Percentiles rank a stretch among this genome's conserved stretches.
Conservation (phyloP, 2,888 invertebrate species). For the Pedicia rivosa region DNA sequence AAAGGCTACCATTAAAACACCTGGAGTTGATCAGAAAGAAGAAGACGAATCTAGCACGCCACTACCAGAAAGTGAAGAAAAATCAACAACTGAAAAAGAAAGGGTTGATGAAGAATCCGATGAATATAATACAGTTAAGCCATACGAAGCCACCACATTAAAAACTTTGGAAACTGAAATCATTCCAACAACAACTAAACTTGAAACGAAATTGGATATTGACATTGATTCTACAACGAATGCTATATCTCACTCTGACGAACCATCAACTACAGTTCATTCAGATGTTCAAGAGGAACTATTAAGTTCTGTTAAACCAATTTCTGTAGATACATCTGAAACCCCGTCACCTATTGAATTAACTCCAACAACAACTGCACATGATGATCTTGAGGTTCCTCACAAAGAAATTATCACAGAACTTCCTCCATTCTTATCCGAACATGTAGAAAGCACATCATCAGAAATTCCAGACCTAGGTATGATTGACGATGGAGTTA, state of each 20-base stretch:
- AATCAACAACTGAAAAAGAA: slow-evolving; percentile 4
- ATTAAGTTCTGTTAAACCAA: too few relatives aligned
- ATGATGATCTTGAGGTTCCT: slow-evolving; percentile 8
- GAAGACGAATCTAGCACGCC: not conserved
- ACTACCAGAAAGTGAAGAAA: slow-evolving; percentile 5
- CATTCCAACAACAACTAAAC: not conserved
- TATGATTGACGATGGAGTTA: not conserved
- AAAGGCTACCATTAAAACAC: slow-evolving; percentile 7
- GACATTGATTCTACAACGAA: not conserved
- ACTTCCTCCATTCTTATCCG: slow-evolving; percentile 4
- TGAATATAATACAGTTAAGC: slow-evolving; percentile 3
- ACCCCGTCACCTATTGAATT: slow-evolving; percentile 7
- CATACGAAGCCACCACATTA: slow-evolving; percentile 10
- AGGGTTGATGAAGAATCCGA: not conserved
- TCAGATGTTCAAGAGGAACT: slow-evolving; percentile 1
- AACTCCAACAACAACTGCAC: slow-evolving; percentile 9
- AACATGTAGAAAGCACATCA: too few relatives aligned
- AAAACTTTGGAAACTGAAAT: slow-evolving; percentile 11
- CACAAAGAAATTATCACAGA: slow-evolving; percentile 13
- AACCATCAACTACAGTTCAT: not conserved
- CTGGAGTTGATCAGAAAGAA: slow-evolving; percentile 5
- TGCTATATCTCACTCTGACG: not conserved
- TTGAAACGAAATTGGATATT: not conserved
- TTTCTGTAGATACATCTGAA: too few relatives aligned
- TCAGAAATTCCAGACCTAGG: slow-evolving; percentile 8